Evolutionary conservation across 1,140 invertebrate species (phyloP).

Genomic region (Rhopalosiphum padi): DNA sequence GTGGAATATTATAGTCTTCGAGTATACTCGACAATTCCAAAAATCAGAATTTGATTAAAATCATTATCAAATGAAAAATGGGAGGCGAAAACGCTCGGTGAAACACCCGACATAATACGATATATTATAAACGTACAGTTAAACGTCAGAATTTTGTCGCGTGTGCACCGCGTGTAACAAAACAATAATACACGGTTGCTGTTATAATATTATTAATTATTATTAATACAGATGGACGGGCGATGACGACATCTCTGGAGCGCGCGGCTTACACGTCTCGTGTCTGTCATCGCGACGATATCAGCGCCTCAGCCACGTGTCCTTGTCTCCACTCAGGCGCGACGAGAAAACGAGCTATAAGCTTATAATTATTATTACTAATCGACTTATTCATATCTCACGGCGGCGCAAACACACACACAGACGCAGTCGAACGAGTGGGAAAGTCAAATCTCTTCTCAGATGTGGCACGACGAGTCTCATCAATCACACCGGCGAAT

Average conservation of each 20-base stretch:
- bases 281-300: not conserved
- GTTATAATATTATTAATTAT: not conserved
- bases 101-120: not conserved
- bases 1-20: too few species aligned
- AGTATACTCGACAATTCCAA: too few species aligned
- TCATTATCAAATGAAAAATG: too few species aligned
- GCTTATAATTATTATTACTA: constrained; percentile 16
- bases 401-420: not conserved
- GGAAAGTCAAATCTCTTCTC: constrained; percentile 28
- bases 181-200: not conserved
- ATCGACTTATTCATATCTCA: constrained; percentile 36
- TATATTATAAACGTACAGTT: too few species aligned
- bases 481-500: constrained; percentile 23
- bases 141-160: too few species aligned
- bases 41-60: too few species aligned
- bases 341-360: not conserved
- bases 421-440: not conserved
- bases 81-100: too few species aligned
- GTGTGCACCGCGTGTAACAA: not conserved
- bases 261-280: not conserved
- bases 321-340: not conserved
- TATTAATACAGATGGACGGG: too few species aligned
- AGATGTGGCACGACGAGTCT: not conserved
- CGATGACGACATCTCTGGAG: not conserved
- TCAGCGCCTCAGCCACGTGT: not conserved